Conservation (phyloP, 1,140 invertebrate genomes). For the Eubasilissa regina region DNA sequence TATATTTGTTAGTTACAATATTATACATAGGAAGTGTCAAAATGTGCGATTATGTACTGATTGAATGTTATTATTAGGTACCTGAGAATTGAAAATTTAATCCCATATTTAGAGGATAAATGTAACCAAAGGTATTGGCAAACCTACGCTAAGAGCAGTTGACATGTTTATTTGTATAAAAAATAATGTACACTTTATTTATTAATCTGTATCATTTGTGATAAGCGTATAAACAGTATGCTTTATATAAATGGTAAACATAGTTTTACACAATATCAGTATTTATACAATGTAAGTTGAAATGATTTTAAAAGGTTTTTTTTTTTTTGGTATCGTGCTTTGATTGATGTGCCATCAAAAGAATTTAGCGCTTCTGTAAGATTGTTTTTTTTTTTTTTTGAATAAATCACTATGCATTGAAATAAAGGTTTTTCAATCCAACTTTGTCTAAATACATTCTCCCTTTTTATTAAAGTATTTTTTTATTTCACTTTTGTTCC, state of each 20-base stretch:
- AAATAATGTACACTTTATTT: constrained; percentile 14
- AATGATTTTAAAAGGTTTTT: constrained; percentile 23
- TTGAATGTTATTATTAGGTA: too few species aligned
- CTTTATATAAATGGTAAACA: constrained; percentile 29
- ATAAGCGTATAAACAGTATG: constrained; percentile 26
- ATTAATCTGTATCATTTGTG: constrained; percentile 41
- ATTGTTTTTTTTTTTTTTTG: constrained; percentile 39
- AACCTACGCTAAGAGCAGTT: constrained; percentile 70
- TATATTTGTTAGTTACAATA: too few species aligned
- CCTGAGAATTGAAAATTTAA: neutral
- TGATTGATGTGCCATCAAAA: constrained; percentile 24
- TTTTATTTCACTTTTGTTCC: constrained; percentile 37
- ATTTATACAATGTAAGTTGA: constrained; percentile 24
- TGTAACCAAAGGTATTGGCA: constrained; percentile 65
- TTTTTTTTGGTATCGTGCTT: constrained; percentile 25
- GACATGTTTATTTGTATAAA: constrained; percentile 53
- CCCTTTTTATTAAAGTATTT: constrained; percentile 23
- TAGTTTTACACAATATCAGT: constrained; percentile 30
- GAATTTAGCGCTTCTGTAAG: constrained; percentile 38
- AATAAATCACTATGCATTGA: constrained; percentile 47
- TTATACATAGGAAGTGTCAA: too few species aligned
- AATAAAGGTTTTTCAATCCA: constrained; percentile 33
- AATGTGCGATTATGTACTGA: too few species aligned
- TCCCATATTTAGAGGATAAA: constrained; percentile 20
- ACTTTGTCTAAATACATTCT: neutral